Evolutionary conservation across 2,888 invertebrate species (phyloP), one percentile per base, ranked within the genome.

Genomic region (Loripinus fragilis): DNA sequence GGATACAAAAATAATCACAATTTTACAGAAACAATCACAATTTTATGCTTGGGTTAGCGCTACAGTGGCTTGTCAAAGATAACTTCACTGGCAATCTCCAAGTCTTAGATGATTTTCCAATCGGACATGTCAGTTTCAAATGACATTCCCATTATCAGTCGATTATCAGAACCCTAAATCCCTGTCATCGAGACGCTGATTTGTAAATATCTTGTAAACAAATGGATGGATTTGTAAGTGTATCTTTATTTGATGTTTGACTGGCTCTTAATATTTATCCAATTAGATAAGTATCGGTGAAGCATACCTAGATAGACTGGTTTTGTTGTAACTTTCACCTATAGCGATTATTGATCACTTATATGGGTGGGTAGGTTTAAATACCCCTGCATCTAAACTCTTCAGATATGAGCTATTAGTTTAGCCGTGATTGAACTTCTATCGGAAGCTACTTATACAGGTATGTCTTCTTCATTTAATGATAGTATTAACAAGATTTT

Each of bases 211-310:
- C 33, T 25, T 33, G 10, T 20, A 60, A 60, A 60, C 60, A 60
- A 60, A 60, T 60, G 33, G 33, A 60, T 60, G 60, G 33, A 60
- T 60, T 33, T 33, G 60, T 33, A 60, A 60, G 60, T 60, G 60
- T 60, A 60, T 60, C 60, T 10, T 60, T 33, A 60, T 60, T 33
- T 30, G 30, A 60, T 60, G 60, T 33, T 60, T 60, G 60, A 60
- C 60, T 60, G 60, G 33, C 7, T 60, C 60, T 33, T 60, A 33
- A 60, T 60, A 60, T 60, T 60, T 60, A 60, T 60, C 60, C 60
- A 60, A 60, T 60, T 60, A 60, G 60, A 60, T 60, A 60, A 60
- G 60, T 60, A 60, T 30, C 60, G 33, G 20, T 33, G 60, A 33
- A 33, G 60, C 60, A 60, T 60, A 60, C 60, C 60, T 33, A 60